Percentiles rank a stretch among this genome's conserved stretches.
phyloP scores from a whole-genome alignment of 2,113 vertebrate genomes.

The Lepus europaeus region DNA sequence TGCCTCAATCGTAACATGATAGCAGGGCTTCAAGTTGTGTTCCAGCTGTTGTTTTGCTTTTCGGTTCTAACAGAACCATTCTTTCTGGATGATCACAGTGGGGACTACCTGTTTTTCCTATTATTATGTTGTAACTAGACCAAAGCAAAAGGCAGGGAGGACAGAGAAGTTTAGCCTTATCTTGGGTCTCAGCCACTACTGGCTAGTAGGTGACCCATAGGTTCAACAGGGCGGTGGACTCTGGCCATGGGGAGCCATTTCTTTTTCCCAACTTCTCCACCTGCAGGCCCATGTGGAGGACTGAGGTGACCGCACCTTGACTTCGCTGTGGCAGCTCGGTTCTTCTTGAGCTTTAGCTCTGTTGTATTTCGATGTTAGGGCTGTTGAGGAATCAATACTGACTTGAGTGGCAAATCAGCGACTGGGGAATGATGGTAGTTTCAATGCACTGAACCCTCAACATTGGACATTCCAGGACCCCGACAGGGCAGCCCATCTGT shows the following conservation, averaged over 20 bases:
- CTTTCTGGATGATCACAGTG: constrained; percentile 71
- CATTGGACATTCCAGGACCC: constrained; percentile 47
- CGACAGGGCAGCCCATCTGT: not conserved
- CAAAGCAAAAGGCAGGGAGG: not conserved
- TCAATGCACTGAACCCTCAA: not conserved
- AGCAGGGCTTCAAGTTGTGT: constrained; percentile 77
- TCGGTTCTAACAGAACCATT: constrained; percentile 74
- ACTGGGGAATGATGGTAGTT: constrained; percentile 64
- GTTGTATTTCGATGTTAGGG: constrained; percentile 56
- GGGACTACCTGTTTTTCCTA: constrained; percentile 44
- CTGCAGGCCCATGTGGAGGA: not conserved
- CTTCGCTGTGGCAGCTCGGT: not conserved
- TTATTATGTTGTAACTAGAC: not conserved
- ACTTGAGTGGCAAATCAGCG: constrained; percentile 47
- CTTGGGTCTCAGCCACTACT: not conserved
- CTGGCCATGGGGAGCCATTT: not conserved
- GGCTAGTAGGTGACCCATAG: not conserved
- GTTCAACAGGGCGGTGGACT: not conserved
- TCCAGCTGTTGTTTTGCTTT: constrained; percentile 55
- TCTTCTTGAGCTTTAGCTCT: constrained; percentile 35
- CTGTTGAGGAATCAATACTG: constrained; percentile 60
- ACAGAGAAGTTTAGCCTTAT: not conserved
- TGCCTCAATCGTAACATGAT: constrained; percentile 74
- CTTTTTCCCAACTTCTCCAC: not conserved
- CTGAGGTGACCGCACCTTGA: not conserved